Conservation (phyloP, 2,888 invertebrate genomes). For the Megamerina dolium region DNA sequence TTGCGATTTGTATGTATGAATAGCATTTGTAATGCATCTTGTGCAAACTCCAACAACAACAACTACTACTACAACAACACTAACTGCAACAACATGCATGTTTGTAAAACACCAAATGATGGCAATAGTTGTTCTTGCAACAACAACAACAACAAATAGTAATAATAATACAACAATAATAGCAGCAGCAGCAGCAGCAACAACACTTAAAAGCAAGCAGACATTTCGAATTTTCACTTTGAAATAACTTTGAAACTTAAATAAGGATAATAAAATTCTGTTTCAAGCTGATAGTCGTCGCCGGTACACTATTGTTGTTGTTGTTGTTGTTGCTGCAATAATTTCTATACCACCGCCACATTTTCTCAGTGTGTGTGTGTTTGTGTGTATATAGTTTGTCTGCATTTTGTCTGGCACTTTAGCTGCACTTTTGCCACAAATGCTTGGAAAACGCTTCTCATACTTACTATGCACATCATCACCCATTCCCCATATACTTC, state of each 20-base stretch:
- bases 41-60: conserved; percentile 8
- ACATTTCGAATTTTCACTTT: conserved; percentile 39
- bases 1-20: conserved; percentile 10
- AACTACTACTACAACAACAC: conserved; percentile 6
- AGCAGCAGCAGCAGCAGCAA: conserved; percentile 3
- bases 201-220: conserved; percentile 7
- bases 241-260: conserved; percentile 30
- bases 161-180: background rate
- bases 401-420: conserved; percentile 24
- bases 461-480: too few relatives aligned
- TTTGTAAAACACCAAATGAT: too few relatives aligned
- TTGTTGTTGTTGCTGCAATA: conserved; percentile 10
- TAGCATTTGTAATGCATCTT: too few relatives aligned
- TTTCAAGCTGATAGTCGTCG: conserved; percentile 6
- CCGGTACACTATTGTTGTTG: conserved; percentile 5
- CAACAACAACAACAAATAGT: conserved; percentile 4
- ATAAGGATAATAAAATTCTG: conserved; percentile 39
- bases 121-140: background rate
- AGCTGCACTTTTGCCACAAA: background rate
- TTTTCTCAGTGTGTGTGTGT: conserved; percentile 16
- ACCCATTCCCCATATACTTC: too few relatives aligned
- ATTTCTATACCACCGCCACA: conserved; percentile 2
- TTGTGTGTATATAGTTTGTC: conserved; percentile 20
- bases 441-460: too few relatives aligned
- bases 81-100: conserved; percentile 20